phyloP scores from a whole-genome alignment of 2,888 invertebrate species.

The Apodemia hepburni region DNA sequence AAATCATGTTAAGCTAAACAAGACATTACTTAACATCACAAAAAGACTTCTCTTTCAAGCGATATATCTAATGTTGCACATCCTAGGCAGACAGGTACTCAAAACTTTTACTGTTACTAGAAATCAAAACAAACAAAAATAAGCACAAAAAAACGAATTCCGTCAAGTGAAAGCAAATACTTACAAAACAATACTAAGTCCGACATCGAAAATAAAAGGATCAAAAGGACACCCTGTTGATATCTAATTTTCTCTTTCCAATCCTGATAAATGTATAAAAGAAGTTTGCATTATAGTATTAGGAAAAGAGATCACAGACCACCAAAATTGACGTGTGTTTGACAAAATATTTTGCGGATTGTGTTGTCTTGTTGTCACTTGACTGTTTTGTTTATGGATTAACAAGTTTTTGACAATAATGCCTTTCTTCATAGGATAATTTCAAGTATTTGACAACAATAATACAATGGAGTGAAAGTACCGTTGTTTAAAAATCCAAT shows the following conservation, averaged over 20 bases:
- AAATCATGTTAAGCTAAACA: too few relatives aligned
- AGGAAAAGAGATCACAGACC: slow-evolving; percentile 51
- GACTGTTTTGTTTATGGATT: slow-evolving; percentile 33
- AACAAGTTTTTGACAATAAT: slow-evolving; percentile 22
- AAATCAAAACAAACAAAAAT: slow-evolving; percentile 19
- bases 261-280: slow-evolving; percentile 49
- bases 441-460: slow-evolving; percentile 5
- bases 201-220: slow-evolving; percentile 36
- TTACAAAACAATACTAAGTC: not conserved
- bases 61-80: not conserved
- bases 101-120: not conserved
- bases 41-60: too few relatives aligned
- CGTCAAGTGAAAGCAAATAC: slow-evolving; percentile 10
- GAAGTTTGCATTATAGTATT: slow-evolving; percentile 46
- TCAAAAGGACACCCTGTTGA: slow-evolving; percentile 61
- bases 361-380: slow-evolving; percentile 47
- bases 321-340: slow-evolving; percentile 66
- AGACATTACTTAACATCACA: too few relatives aligned
- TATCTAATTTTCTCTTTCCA: slow-evolving; percentile 56
- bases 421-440: not conserved
- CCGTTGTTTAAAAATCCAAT: not conserved
- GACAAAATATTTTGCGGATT: slow-evolving; percentile 70
- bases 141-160: slow-evolving; percentile 13
- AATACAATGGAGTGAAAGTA: slow-evolving; percentile 1
- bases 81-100: not conserved